Percentiles rank a stretch among this genome's conserved stretches.
Conservation (phyloP, 2,888 invertebrate species). For the Drosophila lutescens region DNA sequence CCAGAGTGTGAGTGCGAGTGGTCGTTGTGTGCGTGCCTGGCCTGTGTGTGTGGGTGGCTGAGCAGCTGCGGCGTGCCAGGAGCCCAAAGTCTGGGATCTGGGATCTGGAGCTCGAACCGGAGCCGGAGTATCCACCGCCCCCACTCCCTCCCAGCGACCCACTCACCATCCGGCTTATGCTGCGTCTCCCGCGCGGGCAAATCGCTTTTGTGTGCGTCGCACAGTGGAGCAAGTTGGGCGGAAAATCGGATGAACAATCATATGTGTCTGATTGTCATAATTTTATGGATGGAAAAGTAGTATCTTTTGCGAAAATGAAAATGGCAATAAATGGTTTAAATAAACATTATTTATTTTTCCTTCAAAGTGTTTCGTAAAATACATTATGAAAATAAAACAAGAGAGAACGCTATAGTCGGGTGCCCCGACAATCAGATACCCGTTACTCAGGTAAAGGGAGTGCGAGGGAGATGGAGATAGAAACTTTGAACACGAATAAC, state of each 20-base stretch:
- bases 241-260: slow-evolving; percentile 6
- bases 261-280: not conserved
- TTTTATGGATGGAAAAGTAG: not conserved
- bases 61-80: slow-evolving; percentile 77
- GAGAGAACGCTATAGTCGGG: no score
- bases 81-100: slow-evolving; percentile 54
- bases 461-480: no score
- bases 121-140: slow-evolving; percentile 24
- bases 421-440: no score
- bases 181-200: slow-evolving; percentile 45
- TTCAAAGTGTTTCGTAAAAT: no score
- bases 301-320: not conserved
- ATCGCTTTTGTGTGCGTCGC: slow-evolving; percentile 42
- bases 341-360: no score
- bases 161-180: slow-evolving; percentile 37
- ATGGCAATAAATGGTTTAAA: no score
- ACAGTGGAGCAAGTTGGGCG: slow-evolving; percentile 53
- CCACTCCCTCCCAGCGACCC: slow-evolving; percentile 12
- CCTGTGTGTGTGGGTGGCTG: slow-evolving; percentile 35
- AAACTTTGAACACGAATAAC: no score
- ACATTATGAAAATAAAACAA: no score
- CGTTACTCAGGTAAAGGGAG: no score
- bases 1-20: slow-evolving; percentile 9
- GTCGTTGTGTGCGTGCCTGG: slow-evolving; percentile 11
- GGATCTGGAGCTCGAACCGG: slow-evolving; percentile 42